phyloP scores from a whole-genome alignment of 1,140 invertebrate species.

The Diorhabda elongata region DNA sequence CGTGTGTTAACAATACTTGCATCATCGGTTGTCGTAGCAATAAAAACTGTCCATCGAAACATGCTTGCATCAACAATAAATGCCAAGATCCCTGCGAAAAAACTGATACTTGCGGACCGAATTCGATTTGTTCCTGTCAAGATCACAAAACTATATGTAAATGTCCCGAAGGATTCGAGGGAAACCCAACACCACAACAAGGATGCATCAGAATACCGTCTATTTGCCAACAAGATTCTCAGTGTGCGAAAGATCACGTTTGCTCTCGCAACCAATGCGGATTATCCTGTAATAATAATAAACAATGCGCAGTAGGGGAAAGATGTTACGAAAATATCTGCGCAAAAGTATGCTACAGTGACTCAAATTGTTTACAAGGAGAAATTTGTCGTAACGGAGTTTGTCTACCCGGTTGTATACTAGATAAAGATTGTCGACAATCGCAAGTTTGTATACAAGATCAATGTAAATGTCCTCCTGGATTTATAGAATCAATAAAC shows the following conservation, averaged over 20 bases:
- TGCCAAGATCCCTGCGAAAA: conserved; percentile 78
- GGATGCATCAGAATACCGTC: conserved; percentile 75
- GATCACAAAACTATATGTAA: conserved; percentile 69
- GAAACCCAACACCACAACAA: conserved; percentile 82
- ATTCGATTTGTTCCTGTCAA: conserved; percentile 71
- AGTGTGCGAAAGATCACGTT: conserved; percentile 68
- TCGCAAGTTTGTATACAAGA: conserved; percentile 76
- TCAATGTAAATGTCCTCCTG: conserved; percentile 72
- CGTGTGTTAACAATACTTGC: conserved; percentile 75
- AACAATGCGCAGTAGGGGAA: conserved; percentile 76
- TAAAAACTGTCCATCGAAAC: conserved; percentile 67
- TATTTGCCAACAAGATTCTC: conserved; percentile 58
- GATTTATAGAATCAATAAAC: conserved; percentile 64
- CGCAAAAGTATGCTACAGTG: conserved; percentile 80
- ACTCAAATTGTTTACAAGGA: conserved; percentile 82
- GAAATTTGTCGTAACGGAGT: conserved; percentile 79
- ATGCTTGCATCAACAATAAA: conserved; percentile 79
- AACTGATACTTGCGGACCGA: conserved; percentile 75
- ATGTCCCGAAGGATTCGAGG: conserved; percentile 79
- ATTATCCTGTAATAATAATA: conserved; percentile 66
- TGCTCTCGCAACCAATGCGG: conserved; percentile 73
- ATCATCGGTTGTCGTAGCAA: conserved; percentile 77
- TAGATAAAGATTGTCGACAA: conserved; percentile 71
- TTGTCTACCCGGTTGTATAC: conserved; percentile 77
- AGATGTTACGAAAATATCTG: conserved; percentile 74